A percentile compares a stretch with the other conserved stretches of the same genome.
These are phyloP conservation scores for Cephalotes varians DNA, from an alignment of 2,888 invertebrate species.

Conservation along the genomic window DNA sequence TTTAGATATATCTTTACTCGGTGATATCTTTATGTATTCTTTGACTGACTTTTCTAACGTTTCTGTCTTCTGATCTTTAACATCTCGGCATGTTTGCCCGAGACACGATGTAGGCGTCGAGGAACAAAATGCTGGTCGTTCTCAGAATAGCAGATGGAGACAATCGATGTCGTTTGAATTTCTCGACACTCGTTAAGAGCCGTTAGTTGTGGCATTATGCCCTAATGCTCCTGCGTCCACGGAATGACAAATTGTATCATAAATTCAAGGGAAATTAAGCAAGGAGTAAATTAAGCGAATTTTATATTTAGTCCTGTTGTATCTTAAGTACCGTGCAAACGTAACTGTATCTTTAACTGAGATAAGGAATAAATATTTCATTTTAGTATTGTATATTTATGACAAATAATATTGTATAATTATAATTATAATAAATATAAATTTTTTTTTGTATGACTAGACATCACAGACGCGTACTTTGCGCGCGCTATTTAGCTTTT, in stretches of 20 bases:
- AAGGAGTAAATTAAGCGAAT: constrained; percentile 10
- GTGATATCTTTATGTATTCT: neutral
- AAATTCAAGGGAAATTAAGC: constrained; percentile 13
- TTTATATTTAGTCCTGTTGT: constrained; percentile 16
- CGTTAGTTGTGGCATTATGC: constrained; percentile 1
- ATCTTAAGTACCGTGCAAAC: neutral
- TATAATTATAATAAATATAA: neutral
- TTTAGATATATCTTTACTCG: neutral
- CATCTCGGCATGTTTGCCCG: neutral
- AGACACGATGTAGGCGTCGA: constrained; percentile 28
- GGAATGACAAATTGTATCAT: constrained; percentile 38
- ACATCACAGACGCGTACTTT: too few relatives aligned
- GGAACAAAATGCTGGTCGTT: constrained; percentile 39
- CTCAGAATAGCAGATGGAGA: constrained; percentile 40
- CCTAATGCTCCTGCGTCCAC: neutral
- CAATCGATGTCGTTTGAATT: constrained; percentile 43
- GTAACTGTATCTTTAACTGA: neutral
- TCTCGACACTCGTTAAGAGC: constrained; percentile 28
- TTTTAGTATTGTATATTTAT: neutral
- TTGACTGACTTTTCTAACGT: neutral
- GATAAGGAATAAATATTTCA: neutral
- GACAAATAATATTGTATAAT: too few relatives aligned
- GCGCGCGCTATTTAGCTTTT: too few relatives aligned
- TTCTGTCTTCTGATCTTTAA: neutral
- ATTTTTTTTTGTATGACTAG: neutral